Evolutionary conservation across 2,888 invertebrate species (phyloP).

Genomic region (Tortrix viridana): DNA sequence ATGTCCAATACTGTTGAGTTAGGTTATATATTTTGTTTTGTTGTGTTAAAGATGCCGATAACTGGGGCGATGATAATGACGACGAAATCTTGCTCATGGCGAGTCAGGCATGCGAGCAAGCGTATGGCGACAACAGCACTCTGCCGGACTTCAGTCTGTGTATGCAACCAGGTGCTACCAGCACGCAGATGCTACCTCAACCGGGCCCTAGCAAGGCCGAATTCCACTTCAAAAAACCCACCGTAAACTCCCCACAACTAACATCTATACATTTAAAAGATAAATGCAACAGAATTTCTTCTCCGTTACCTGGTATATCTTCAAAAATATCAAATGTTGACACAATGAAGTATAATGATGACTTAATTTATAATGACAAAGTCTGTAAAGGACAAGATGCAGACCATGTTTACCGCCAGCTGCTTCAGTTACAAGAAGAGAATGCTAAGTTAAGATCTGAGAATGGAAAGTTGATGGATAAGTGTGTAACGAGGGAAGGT

Average conservation of each 20-base stretch:
- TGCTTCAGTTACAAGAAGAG: constrained; percentile 69
- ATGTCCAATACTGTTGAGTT: not conserved
- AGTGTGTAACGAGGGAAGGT: constrained; percentile 83
- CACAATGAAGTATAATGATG: constrained; percentile 53
- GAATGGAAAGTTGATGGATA: constrained; percentile 73
- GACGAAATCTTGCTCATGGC: constrained; percentile 77
- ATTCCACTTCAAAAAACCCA: constrained; percentile 70
- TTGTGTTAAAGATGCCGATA: constrained; percentile 45
- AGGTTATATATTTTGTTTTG: constrained; percentile 32
- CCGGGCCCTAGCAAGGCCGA: constrained; percentile 52
- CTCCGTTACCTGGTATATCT: constrained; percentile 70
- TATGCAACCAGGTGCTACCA: constrained; percentile 69
- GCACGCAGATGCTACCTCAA: constrained; percentile 63
- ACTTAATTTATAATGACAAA: constrained; percentile 65
- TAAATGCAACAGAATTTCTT: constrained; percentile 68
- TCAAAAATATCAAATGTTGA: constrained; percentile 49
- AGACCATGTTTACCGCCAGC: constrained; percentile 62
- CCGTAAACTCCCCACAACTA: constrained; percentile 47
- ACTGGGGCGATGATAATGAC: constrained; percentile 78
- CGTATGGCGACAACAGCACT: constrained; percentile 54
- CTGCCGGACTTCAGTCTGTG: constrained; percentile 70
- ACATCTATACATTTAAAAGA: constrained; percentile 65
- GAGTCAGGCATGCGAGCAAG: constrained; percentile 77
- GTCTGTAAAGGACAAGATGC: constrained; percentile 62
- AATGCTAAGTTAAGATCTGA: constrained; percentile 73